Conservation (phyloP, 2,113 vertebrate species). For the Crocuta crocuta region DNA sequence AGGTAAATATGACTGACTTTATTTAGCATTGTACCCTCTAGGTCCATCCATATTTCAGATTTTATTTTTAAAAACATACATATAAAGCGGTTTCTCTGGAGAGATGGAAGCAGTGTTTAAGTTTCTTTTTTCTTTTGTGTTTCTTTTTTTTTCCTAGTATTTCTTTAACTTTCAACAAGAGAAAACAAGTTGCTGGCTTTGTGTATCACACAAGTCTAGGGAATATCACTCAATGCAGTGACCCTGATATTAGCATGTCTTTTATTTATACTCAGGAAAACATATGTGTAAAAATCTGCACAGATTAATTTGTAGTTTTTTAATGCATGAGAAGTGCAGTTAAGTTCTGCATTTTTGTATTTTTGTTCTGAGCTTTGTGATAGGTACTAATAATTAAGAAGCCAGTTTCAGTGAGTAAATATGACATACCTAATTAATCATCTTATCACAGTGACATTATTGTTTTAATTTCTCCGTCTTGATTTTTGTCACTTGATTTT, state of each 20-base stretch:
- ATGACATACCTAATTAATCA: background rate
- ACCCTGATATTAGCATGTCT: background rate
- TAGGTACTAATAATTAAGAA: slow-evolving; percentile 39
- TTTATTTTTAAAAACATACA: background rate
- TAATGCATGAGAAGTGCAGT: background rate
- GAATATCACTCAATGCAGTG: background rate
- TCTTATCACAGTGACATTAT: background rate
- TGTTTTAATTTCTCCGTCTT: slow-evolving; percentile 44
- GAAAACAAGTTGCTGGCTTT: slow-evolving; percentile 34
- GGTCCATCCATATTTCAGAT: background rate
- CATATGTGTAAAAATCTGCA: background rate
- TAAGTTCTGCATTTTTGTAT: slow-evolving; percentile 36
- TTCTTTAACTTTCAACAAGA: slow-evolving; percentile 20
- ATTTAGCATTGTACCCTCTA: background rate
- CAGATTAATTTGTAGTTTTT: slow-evolving; percentile 42
- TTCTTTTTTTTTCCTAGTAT: background rate
- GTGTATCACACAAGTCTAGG: background rate
- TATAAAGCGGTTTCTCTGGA: background rate
- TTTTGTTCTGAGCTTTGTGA: background rate
- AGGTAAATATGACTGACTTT: background rate
- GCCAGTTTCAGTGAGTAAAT: slow-evolving; percentile 42
- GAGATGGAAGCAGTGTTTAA: background rate
- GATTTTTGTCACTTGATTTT: slow-evolving; percentile 51
- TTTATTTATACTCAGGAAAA: slow-evolving; percentile 9
- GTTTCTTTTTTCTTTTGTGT: background rate